Base-by-base conservation (phyloP, 2,888 invertebrate species). In the Petrolisthes cinctipes region DNA sequence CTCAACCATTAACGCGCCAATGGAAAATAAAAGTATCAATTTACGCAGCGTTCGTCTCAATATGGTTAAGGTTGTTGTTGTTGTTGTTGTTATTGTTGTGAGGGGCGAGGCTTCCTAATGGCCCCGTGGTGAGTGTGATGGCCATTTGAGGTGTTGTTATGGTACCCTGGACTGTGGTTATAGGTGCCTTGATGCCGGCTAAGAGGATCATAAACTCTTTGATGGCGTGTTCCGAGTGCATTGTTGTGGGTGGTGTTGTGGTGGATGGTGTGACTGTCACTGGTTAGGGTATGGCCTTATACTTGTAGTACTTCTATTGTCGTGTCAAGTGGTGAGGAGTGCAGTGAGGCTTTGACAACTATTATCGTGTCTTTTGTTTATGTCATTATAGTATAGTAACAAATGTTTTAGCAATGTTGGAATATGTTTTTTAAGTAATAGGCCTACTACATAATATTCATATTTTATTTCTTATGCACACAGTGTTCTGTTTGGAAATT, bases 191-290 rank as follows among this genome's bases (percentile, higher is more conserved):
- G 71, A 71, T n/a, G 71, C 20, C n/a, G 6, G n/a, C 3, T 71
- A 71, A 71, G 6, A 71, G 71, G 71, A 71, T 71, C 71, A 17
- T 71, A 71, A 71, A 71, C 71, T n/a, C 71, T 71, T 71, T 71
- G 71, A 71, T 71, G 71, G 71, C 14, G 20, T n/a, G 71, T 7
- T 37, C 71, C 71, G 61, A 71, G 71, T 71, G 71, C 20, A 71
- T 71, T 71, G 71, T 71, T 71, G 71, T 71, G 14, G 71, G 14
- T 71, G 71, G 14, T 71, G 71, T 71, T n/a, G 11, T 71, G 6
- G 71, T 71, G 14, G 71, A n/a, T 71, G 71, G 3, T 71, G 71
- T 71, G 14, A 20, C 71, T 71, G 20, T 71, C 20, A 2, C 14
- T 71, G 71, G 37, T 37, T 37, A n/a, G 37, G 37, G 0, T 37